Evolutionary conservation across 92 coral and sea anemone species (phyloP), one percentile per base, ranked within the genome.

Genomic region (Epizoanthus fatuus): DNA sequence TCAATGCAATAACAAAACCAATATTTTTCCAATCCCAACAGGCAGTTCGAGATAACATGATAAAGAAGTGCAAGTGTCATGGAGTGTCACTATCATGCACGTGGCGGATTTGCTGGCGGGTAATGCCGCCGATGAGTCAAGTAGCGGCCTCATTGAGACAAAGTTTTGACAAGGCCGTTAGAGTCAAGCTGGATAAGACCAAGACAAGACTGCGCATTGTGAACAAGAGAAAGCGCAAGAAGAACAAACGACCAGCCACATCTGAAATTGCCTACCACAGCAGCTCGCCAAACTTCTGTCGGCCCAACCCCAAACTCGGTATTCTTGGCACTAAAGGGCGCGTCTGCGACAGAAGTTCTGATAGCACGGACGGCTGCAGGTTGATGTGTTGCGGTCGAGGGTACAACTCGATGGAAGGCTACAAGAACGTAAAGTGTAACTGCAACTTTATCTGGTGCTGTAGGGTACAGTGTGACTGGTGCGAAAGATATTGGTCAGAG

Each of bases 361-460:
- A 42, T 1, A 87, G 91, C 10, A 72, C 85, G 4, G 91, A 86
- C 54, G 89, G 99, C 2, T 97, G 99, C 79, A 47, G 75, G 11
- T 38, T 42, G 71, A 90, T 97, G 99, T 97, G 99, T 64, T 97
- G 99, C 60, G 95, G 96, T 5, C 96, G 98, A 13, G 90, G 93
- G 8, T 69, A 79, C 58, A 69, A 85, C 85, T 91, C 91, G 1
- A 66, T 73, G 8, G 84, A 85, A 39, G 76, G 91, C 12, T 52
- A 80, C 12, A 72, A 51, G 0, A 87, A 68, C 17, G 96, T 79
- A 11, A 95, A 97, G 69, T 97, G 99, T 67, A 93, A 97, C 89
- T 97, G 99, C 81, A 69, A 77, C 12, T 97, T 97, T 90, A 91
- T 97, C 59, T 97, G 99, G 99, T 95, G 99, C 55, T 95, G 98